These are phyloP conservation scores for Blastobasis lacticolella DNA, from an alignment of 2,888 invertebrate genomes.

Conservation along the genomic window DNA sequence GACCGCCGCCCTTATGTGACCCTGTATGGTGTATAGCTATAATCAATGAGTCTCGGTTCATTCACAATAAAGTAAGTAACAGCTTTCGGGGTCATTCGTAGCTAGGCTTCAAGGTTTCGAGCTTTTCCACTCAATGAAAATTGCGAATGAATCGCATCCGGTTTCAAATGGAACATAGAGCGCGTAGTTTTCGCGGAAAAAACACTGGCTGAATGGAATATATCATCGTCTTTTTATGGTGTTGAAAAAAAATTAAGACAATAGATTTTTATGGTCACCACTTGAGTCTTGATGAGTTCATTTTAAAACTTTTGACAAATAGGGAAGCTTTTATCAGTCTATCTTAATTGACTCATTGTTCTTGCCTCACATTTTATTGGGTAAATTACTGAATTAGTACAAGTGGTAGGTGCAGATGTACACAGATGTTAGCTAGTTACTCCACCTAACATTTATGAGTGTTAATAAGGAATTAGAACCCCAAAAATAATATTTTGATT, in stretches of 20 bases:
- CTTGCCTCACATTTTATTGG: constrained; percentile 5
- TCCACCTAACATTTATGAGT: too few species aligned
- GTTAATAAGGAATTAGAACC: too few species aligned
- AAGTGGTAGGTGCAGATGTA: background rate
- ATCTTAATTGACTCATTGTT: constrained; percentile 6
- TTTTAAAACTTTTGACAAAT: background rate
- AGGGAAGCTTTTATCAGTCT: constrained; percentile 6
- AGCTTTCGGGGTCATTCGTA: constrained; percentile 61
- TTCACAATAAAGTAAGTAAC: constrained; percentile 64
- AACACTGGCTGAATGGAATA: background rate
- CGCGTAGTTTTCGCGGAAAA: constrained; percentile 10
- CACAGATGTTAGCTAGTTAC: background rate
- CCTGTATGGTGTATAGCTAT: constrained; percentile 48
- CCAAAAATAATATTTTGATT: too few species aligned
- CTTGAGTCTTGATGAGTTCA: background rate
- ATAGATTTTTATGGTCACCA: constrained; percentile 12
- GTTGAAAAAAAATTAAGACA: constrained; percentile 13
- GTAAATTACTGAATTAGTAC: constrained; percentile 1
- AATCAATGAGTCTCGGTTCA: constrained; percentile 68
- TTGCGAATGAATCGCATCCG: background rate
- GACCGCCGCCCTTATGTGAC: constrained; percentile 66
- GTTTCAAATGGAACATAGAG: background rate
- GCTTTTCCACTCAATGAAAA: constrained; percentile 32
- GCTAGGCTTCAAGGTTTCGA: constrained; percentile 39
- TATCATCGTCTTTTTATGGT: background rate